Evolutionary conservation across 2,113 vertebrate genomes (phyloP).

Genomic region (Megaptera novaeangliae): DNA sequence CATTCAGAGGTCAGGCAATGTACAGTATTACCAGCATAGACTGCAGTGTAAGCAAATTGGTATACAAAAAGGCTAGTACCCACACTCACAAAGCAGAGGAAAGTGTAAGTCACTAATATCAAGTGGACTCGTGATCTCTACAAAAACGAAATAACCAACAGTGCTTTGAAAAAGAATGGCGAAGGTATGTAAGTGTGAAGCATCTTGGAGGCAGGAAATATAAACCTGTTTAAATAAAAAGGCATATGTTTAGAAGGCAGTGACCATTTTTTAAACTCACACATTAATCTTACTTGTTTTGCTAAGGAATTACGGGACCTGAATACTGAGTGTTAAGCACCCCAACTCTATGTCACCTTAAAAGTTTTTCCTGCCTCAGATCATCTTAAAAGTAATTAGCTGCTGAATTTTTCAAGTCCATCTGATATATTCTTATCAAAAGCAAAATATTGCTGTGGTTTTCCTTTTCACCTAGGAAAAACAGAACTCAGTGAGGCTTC

Average conservation of each 20-base stretch:
- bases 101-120: slow-evolving; percentile 61
- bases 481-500: not conserved
- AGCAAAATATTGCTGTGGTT: not conserved
- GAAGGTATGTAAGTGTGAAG: not conserved
- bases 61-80: slow-evolving; percentile 80
- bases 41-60: slow-evolving; percentile 79
- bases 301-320: not conserved
- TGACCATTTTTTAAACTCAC: not conserved
- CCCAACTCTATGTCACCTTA: not conserved
- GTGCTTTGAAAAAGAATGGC: slow-evolving; percentile 23
- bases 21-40: slow-evolving; percentile 83
- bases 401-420: slow-evolving; percentile 12
- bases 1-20: slow-evolving; percentile 90
- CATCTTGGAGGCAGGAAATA: slow-evolving; percentile 15
- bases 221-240: slow-evolving; percentile 42
- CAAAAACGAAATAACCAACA: slow-evolving; percentile 26
- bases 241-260: not conserved
- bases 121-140: slow-evolving; percentile 38
- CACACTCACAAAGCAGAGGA: slow-evolving; percentile 76
- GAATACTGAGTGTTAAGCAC: not conserved
- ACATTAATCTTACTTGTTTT: not conserved
- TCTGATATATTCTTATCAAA: slow-evolving; percentile 27
- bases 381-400: slow-evolving; percentile 27
- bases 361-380: not conserved
- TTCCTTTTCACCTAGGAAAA: not conserved